phyloP scores from a whole-genome alignment of 2,113 vertebrate genomes.

The Isichthys henryi region DNA sequence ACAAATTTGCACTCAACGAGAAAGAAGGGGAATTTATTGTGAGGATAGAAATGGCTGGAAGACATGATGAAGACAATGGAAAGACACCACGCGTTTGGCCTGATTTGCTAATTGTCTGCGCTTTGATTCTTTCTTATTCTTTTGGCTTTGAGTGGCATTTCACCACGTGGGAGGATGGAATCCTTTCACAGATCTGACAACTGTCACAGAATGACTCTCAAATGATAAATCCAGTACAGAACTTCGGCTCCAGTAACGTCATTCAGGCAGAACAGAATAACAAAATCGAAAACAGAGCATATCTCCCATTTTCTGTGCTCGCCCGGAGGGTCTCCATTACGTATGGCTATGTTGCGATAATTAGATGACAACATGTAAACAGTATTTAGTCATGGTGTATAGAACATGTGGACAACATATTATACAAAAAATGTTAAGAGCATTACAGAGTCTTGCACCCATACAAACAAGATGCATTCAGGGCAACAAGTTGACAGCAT shows the following conservation, averaged over 20 bases:
- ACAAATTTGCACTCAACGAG: conserved; percentile 4
- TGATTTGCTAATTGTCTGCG: neutral
- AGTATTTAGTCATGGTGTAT: neutral
- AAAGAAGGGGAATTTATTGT: neutral
- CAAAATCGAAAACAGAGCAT: neutral
- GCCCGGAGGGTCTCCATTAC: neutral
- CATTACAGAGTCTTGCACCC: neutral
- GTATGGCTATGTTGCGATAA: neutral
- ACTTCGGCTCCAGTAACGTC: neutral
- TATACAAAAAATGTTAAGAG: neutral
- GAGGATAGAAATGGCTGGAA: neutral
- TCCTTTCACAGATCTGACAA: neutral
- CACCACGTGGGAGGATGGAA: neutral
- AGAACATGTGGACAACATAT: neutral
- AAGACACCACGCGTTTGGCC: too few relatives aligned
- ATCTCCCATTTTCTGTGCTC: neutral
- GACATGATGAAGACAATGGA: neutral
- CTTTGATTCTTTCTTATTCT: neutral
- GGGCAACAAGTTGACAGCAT: neutral
- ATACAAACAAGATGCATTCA: neutral
- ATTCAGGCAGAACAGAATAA: neutral
- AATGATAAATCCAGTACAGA: neutral
- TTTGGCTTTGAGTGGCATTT: neutral
- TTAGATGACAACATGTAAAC: conserved; percentile 4
- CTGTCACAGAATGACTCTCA: neutral